Base-by-base conservation (phyloP, 1,140 invertebrate species). In the Leptoteleia sp. region DNA sequence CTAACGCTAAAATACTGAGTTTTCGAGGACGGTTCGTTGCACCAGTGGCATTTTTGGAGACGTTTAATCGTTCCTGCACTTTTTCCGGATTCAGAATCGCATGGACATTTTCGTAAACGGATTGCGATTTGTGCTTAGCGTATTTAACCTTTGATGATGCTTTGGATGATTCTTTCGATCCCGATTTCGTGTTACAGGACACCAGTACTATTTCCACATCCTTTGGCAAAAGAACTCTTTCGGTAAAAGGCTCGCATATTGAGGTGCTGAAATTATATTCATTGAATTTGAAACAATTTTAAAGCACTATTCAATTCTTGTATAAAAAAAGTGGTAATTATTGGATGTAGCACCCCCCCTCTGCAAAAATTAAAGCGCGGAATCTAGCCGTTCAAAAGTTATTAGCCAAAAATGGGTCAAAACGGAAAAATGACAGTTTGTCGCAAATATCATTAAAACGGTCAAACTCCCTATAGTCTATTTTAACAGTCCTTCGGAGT, bases 1-100 rank as follows among this genome's bases (percentile, higher is more conserved):
- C 96, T 5, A 97, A 82, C 62, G 96, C 87, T 0, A 96, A 85
- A 9, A 97, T 91, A 83, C 92, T 94, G 71, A 92, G 87, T 50
- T 90, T 83, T 29, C 85, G 68, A 76, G 81, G 82, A 19, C 72
- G 76, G 52, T 81, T 84, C 13, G 22, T 40, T 37, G 48, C 27
- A 42, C 38, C 43, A 5, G 57, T 70, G 17, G 48, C 62, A 22
- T 59, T 79, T 48, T 80, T 70, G 12, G 71, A 47, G 4, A 33
- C 25, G 22, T 79, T 81, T 38, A 83, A 50, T 15, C 83, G 83
- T 59, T 88, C 80, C 82, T 82, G 76, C 68, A 90, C 86, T 25
- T 86, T 86, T 0, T 81, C 83, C 7, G 78, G 80, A 45, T 83
- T 83, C 4, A 89, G 40, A 11, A 89, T 83, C 6, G 88, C 81